Evolutionary conservation across 1,140 invertebrate genomes (phyloP).

Genomic region (Hermatobates lingyangjiaoensis): DNA sequence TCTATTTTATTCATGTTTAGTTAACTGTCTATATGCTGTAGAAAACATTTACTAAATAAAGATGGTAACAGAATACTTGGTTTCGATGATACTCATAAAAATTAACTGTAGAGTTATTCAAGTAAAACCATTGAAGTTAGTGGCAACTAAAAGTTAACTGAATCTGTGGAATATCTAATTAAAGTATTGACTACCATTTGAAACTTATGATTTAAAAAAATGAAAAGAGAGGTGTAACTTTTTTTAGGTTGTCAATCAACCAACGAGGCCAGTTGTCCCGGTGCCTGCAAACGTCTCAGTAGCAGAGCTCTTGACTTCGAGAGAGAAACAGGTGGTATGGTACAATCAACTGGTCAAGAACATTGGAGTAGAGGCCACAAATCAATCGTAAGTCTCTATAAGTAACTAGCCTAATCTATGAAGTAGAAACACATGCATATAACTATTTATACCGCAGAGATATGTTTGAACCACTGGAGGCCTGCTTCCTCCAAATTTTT

Average conservation of each 20-base stretch:
- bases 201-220: background rate
- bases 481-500: background rate
- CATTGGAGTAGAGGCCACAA: conserved; percentile 8
- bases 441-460: background rate
- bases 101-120: background rate
- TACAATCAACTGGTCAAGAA: conserved; percentile 10
- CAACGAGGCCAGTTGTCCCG: background rate
- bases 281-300: conserved; percentile 8
- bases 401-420: background rate
- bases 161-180: conserved; percentile 10
- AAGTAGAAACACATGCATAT: background rate
- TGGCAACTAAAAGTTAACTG: conserved; percentile 15
- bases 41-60: too few relatives aligned
- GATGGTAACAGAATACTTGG: too few relatives aligned
- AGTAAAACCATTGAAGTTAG: background rate
- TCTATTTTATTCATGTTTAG: too few relatives aligned
- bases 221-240: background rate
- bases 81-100: too few relatives aligned
- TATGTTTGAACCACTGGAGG: background rate
- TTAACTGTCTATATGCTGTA: too few relatives aligned
- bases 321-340: conserved; percentile 10
- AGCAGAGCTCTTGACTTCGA: conserved; percentile 6
- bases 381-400: conserved; percentile 9
- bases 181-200: background rate
- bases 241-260: background rate